Base-by-base conservation (phyloP, 2,113 vertebrate species). In the Chloropsis hardwickii region DNA sequence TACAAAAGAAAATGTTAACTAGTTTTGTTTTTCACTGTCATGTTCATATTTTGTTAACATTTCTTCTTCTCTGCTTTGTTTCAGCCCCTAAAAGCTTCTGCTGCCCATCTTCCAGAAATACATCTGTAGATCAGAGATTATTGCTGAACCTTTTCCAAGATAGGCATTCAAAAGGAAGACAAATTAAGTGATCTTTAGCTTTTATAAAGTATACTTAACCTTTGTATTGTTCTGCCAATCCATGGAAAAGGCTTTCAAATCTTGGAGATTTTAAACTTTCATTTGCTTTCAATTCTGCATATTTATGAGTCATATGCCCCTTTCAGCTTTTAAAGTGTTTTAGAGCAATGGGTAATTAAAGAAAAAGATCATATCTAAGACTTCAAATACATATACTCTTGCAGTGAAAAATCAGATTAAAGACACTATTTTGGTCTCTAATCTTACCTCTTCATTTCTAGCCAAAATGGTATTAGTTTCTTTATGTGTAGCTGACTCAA, bases 341-440 rank as follows among this genome's bases (percentile, higher is more conserved):
- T 45, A 91, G 37, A 53, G 29, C 31, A 79, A 73, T 88, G 88
- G 90, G 54, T 67, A 91, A 94, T 92, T 95, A 89, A 87, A 58
- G 40, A 64, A 96, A 97, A 89, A 95, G 37, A 66, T 69, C 7
- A n/a, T 51, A 84, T 62, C 37, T 82, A 54, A 84, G 74, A 80
- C 29, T 47, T 95, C 92, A 94, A 94, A 87, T 58, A 61, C 42
- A 50, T 84, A 77, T 10, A 80, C 44, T 51, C 15, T 95, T 69
- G 35, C 60, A 88, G 19, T 53, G 78, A 78, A 92, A 97, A 94
- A 91, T 89, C 42, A 78, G 50, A 83, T 95, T 92, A 81, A 69
- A 92, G 48, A 40, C 64, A 86, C 87, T 94, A 51, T 87, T 95
- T 94, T 88, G 27, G 79, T 91, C 51, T 85, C 79, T 92, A 95